These are phyloP conservation scores for Tylochromis polylepis DNA, from an alignment of 2,113 vertebrate species.

Conservation along the genomic window DNA sequence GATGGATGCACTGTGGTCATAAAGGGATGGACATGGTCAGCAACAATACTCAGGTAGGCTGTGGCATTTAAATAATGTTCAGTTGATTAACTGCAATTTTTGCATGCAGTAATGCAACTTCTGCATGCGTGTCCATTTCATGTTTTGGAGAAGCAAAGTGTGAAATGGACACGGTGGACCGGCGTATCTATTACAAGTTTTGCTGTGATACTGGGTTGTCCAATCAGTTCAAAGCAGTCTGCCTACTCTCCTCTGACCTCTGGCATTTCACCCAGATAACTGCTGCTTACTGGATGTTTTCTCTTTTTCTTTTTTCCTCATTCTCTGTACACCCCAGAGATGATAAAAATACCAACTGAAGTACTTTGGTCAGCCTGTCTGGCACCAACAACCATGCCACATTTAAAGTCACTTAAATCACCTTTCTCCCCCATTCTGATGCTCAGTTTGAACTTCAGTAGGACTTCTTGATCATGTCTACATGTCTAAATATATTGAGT, in stretches of 20 bases:
- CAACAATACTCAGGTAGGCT: background rate
- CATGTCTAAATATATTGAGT: background rate
- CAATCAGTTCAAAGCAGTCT: background rate
- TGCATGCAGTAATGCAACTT: background rate
- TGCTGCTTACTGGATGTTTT: background rate
- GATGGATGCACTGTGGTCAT: background rate
- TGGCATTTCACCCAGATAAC: background rate
- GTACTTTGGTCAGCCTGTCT: background rate
- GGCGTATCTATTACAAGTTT: background rate
- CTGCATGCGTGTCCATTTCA: background rate
- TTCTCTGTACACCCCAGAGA: background rate
- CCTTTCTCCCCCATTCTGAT: background rate
- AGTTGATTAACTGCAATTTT: background rate
- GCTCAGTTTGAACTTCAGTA: background rate
- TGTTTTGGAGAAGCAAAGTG: background rate
- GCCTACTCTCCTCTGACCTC: background rate
- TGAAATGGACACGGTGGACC: background rate
- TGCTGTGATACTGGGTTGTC: background rate
- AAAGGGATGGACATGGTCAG: background rate
- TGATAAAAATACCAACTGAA: background rate
- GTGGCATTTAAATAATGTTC: background rate
- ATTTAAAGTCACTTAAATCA: background rate
- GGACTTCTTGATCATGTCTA: background rate
- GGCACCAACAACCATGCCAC: background rate
- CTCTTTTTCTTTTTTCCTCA: fast-evolving